Conservation (phyloP, 1,140 invertebrate species). For the Venturia canescens region DNA sequence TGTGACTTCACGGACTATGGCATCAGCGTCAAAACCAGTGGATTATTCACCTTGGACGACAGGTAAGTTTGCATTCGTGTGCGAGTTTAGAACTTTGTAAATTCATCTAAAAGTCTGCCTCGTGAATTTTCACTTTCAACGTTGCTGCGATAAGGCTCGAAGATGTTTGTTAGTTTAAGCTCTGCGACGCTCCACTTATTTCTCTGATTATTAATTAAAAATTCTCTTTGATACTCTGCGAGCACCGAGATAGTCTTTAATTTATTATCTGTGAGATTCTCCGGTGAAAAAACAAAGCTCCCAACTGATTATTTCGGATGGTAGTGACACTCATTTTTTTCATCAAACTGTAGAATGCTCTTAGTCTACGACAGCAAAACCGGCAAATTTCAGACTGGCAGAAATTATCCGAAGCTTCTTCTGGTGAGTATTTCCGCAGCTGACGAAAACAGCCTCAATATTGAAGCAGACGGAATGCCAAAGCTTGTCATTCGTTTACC, state of each 20-base stretch:
- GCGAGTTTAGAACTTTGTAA: neutral
- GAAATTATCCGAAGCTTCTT: constrained; percentile 66
- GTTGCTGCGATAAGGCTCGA: too few relatives aligned
- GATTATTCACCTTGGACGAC: constrained; percentile 60
- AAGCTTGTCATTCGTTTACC: constrained; percentile 62
- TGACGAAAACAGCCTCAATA: constrained; percentile 60
- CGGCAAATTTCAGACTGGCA: constrained; percentile 64
- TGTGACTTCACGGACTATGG: constrained; percentile 68
- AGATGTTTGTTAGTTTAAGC: too few relatives aligned
- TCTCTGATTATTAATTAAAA: too few relatives aligned
- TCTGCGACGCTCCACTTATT: too few relatives aligned
- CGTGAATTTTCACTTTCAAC: too few relatives aligned
- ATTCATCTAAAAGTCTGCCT: neutral
- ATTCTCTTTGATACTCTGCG: too few relatives aligned
- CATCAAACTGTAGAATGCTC: constrained; percentile 64
- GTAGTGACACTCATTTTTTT: too few relatives aligned
- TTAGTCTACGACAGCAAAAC: constrained; percentile 67
- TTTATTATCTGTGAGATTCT: too few relatives aligned
- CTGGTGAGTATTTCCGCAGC: constrained; percentile 60
- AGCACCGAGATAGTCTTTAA: too few relatives aligned
- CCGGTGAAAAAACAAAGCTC: too few relatives aligned
- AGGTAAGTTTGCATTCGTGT: constrained; percentile 56
- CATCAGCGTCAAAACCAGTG: constrained; percentile 56
- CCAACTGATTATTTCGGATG: too few relatives aligned
- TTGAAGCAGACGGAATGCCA: constrained; percentile 67